A percentile compares a stretch with the other conserved stretches of the same genome.
Conservation (phyloP, 2,888 invertebrate species). For the Caenorhabditis macrosperma region DNA sequence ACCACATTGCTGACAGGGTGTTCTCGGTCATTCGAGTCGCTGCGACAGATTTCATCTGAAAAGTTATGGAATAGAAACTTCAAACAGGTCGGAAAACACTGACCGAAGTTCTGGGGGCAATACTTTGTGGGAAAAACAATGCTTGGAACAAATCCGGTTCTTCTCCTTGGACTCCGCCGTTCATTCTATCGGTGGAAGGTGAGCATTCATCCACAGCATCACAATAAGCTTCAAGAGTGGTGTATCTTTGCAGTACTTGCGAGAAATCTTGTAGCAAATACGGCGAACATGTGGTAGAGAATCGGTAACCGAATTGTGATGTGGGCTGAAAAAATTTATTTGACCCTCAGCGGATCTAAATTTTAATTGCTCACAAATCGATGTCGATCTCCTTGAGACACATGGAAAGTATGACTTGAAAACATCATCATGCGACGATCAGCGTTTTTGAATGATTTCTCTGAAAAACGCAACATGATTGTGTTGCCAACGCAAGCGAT, state of each 20-base stretch:
- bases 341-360: too few species aligned
- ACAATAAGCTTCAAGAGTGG: slow-evolving; percentile 37
- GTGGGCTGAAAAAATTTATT: slow-evolving; percentile 42
- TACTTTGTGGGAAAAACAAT: slow-evolving; percentile 38
- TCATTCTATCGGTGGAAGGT: background rate
- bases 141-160: slow-evolving; percentile 47
- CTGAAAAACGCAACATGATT: slow-evolving; percentile 13
- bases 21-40: slow-evolving; percentile 35
- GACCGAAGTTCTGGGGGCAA: slow-evolving; percentile 51
- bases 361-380: slow-evolving; percentile 22
- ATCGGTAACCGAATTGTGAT: slow-evolving; percentile 31
- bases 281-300: slow-evolving; percentile 16
- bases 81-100: background rate
- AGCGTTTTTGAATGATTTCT: background rate
- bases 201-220: slow-evolving; percentile 31
- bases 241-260: slow-evolving; percentile 10
- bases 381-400: slow-evolving; percentile 14
- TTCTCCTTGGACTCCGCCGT: background rate
- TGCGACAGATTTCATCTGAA: slow-evolving; percentile 41
- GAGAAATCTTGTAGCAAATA: slow-evolving; percentile 25
- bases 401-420: slow-evolving; percentile 19
- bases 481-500: background rate
- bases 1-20: slow-evolving; percentile 57
- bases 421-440: slow-evolving; percentile 9
- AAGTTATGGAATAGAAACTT: background rate